Base-by-base conservation (phyloP, 2,797 vertebrate species). In the Myotis daubentonii region DNA sequence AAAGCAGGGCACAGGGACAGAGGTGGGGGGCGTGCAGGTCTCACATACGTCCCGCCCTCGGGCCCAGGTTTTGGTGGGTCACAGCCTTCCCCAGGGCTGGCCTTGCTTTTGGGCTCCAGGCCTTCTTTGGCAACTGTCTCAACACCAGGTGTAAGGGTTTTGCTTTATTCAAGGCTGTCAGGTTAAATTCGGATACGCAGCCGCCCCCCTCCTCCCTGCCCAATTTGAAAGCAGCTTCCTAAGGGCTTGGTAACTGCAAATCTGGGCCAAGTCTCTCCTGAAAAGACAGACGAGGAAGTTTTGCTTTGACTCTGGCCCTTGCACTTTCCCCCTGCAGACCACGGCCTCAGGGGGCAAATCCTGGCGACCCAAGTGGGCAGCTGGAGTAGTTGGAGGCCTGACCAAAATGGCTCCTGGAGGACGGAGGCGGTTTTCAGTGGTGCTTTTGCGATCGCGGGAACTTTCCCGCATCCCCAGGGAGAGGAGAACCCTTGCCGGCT, bases 391-490 rank as follows among this genome's bases (percentile, higher is more conserved):
- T 44, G 70, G 93, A 87, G 78, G 23, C 65, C 55, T 84, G 36
- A 22, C 36, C 30, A 6, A 79, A 80, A 78, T 20, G 36, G 65
- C 66, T 72, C 11, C 36, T 82, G 66, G 74, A 65, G 71, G 74
- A 57, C 2, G 0, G 44, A 74, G 60, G 71, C 0, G 12, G 65
- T 75, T 66, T 80, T 80, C 88, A 88, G 79, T 57, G 28, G 36
- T 23, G 19, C 49, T 95, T 95, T 83, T 74, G 33, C 68, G 94
- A 57, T 74, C 1, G 6, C 9, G 38, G 79, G 75, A 62, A 57
- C 44, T 60, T 91, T 49, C 82, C 88, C 11, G 23, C 38, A 57
- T 4, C 33, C 68, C 8, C 10, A n/a, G n/a, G 65, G 83, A 76
- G 25, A 66, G 71, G 51, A 70, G 75, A 79, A 16, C 60, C 11